A percentile compares a stretch with the other conserved stretches of the same genome.
Evolutionary conservation across 2,888 invertebrate genomes (phyloP).

Genomic region (Folsomia manolachei): DNA sequence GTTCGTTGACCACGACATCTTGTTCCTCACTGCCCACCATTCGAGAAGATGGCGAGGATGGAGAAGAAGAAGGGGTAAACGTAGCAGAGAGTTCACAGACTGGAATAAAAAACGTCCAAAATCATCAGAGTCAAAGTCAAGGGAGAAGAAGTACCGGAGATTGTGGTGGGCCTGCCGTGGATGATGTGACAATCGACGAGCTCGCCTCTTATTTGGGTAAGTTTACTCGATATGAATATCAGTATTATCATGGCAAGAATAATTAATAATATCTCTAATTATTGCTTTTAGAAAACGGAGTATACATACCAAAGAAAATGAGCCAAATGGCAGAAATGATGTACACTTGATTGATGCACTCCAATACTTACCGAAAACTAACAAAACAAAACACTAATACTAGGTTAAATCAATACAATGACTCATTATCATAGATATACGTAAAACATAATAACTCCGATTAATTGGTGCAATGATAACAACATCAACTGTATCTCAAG

Average conservation of each 20-base stretch:
- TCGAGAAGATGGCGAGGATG: background rate
- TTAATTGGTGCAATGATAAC: too few species aligned
- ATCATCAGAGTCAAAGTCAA: background rate
- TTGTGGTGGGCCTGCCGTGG: background rate
- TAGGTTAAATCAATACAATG: background rate
- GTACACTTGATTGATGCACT: slow-evolving; percentile 76
- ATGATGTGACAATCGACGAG: background rate
- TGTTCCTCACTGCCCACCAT: background rate
- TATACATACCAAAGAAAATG: slow-evolving; percentile 97
- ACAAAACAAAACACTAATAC: background rate
- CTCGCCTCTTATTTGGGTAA: background rate
- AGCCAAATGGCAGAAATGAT: slow-evolving; percentile 98
- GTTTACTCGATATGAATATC: too few species aligned
- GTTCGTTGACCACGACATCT: background rate
- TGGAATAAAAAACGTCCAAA: background rate
- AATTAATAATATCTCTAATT: too few species aligned
- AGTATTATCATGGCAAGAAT: too few species aligned
- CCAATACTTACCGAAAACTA: background rate
- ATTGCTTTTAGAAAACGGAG: slow-evolving; percentile 54
- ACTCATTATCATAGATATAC: background rate
- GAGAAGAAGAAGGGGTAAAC: background rate
- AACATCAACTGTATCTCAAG: too few species aligned
- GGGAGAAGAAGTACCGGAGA: background rate
- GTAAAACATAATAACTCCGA: too few species aligned
- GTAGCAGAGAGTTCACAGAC: background rate